These are phyloP conservation scores for Sebastes wilsoni DNA, from an alignment of 2,797 vertebrate genomes.

Conservation along the genomic window DNA sequence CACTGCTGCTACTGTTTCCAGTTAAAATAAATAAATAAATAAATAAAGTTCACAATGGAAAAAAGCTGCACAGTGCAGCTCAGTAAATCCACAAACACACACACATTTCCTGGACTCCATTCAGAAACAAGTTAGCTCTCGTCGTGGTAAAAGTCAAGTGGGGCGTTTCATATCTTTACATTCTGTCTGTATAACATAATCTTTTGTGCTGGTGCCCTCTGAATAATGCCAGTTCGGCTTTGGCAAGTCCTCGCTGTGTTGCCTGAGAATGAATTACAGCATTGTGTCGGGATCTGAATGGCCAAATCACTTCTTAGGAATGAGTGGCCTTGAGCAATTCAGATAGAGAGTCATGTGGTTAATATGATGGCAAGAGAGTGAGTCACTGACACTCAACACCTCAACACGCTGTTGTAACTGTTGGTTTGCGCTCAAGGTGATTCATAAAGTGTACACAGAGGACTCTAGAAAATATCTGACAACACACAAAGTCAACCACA, in stretches of 20 bases:
- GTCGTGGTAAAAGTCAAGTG: slow-evolving; percentile 19
- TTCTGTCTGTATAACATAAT: slow-evolving; percentile 61
- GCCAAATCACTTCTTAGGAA: slow-evolving; percentile 76
- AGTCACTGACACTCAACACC: slow-evolving; percentile 75
- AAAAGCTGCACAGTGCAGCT: not conserved
- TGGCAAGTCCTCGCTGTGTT: slow-evolving; percentile 39
- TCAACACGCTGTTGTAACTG: slow-evolving; percentile 49
- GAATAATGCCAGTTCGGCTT: slow-evolving; percentile 57
- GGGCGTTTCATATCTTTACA: slow-evolving; percentile 57
- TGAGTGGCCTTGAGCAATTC: slow-evolving; percentile 78
- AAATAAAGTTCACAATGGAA: not conserved
- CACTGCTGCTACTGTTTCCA: not conserved
- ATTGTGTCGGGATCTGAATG: slow-evolving; percentile 69
- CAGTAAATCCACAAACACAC: not conserved
- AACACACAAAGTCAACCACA: slow-evolving; percentile 22
- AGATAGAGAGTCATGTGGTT: slow-evolving; percentile 64
- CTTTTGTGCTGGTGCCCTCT: slow-evolving; percentile 54
- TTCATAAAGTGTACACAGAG: slow-evolving; percentile 36
- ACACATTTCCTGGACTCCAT: not conserved
- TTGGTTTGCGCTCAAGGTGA: slow-evolving; percentile 48
- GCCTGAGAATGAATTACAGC: slow-evolving; percentile 69
- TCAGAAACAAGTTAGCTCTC: slow-evolving; percentile 43
- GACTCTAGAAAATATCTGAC: slow-evolving; percentile 45
- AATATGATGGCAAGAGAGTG: slow-evolving; percentile 56
- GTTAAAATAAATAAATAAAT: not conserved